Conservation (phyloP, 1,140 invertebrate genomes). For the Hycleus phaleratus region DNA sequence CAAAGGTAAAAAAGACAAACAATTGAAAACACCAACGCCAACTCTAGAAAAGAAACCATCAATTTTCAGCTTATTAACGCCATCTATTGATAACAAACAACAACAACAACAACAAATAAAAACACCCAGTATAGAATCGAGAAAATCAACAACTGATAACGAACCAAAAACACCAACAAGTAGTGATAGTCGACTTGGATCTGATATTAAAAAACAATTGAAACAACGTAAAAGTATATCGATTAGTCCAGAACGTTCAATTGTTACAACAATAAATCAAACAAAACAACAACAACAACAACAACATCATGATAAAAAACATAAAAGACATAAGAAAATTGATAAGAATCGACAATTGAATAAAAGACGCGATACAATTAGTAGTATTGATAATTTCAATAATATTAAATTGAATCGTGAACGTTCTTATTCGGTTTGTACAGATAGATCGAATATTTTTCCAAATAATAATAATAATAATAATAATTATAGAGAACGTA, state of each 20-base stretch:
- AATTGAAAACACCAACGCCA: constrained; percentile 14
- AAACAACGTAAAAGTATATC: constrained; percentile 33
- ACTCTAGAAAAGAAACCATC: constrained; percentile 17
- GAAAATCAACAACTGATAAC: constrained; percentile 24
- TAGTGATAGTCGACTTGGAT: constrained; percentile 23
- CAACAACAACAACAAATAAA: constrained; percentile 20
- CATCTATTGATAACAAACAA: neutral
- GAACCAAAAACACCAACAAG: constrained; percentile 29
- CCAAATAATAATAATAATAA: constrained; percentile 7
- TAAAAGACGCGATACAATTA: constrained; percentile 20
- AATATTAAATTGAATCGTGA: constrained; percentile 21
- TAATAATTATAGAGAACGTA: constrained; percentile 50
- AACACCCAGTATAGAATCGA: constrained; percentile 33
- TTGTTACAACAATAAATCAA: constrained; percentile 26
- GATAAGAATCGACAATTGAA: constrained; percentile 21
- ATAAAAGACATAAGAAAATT: constrained; percentile 34
- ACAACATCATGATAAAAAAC: constrained; percentile 19
- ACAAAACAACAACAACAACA: constrained; percentile 17
- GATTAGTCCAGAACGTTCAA: constrained; percentile 27
- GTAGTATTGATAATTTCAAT: constrained; percentile 18
- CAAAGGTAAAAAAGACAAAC: constrained; percentile 36
- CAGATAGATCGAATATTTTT: constrained; percentile 32
- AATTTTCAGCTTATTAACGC: constrained; percentile 19
- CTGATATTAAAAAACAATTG: constrained; percentile 6
- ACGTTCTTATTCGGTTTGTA: constrained; percentile 36